Base-by-base conservation (phyloP, 2,797 vertebrate genomes). In the Enteromius thamalakanensis region DNA sequence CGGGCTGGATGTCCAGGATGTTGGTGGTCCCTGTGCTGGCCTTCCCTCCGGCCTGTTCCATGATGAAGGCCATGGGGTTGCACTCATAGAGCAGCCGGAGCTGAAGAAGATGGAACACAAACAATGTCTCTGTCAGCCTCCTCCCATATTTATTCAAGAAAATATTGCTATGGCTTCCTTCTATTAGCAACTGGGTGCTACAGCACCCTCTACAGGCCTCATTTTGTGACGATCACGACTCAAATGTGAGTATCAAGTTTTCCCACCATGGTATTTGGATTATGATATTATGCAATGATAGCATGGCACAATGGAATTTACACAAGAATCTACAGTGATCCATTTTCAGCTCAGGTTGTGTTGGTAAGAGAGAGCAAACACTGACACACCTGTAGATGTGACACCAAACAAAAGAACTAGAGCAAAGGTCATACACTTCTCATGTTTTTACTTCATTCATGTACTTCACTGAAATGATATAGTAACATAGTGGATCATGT, bases 21-120 rank as follows among this genome's bases (percentile, higher is more conserved):
- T 93, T 92, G 90, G 95, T 91, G 0, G 89, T 88, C 51, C 98
- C 98, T 0, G 97, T 99, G 85, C 97, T 97, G 0, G 98, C 98
- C 85, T 96, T 87, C 53, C 98, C 98, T 0, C 98, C 98, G 0
- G 97, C 97, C 91, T 99, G 97, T 92, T 98, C 97, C 0, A 99
- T 95, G 92, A 99, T 96, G 90, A 93, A 99, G 78, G 97, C 97
- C 92, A 99, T 97, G 10, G 98, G 98, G 91, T 98, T 99, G 87
- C 97, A 94, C 84, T 99, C 98, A 0, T 99, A 99, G 86, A 99
- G 94, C 87, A 99, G 96, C 42, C 98, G 94, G 78, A 99, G 96
- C 97, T 99, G 79, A 45, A 72, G 55, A 37, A 3, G 82, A 78
- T 6, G 51, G 71, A 74, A 68, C 5, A 72, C 12, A 81, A 69